Conservation (phyloP, 2,113 vertebrate species). For the Spheniscus mendiculus region DNA sequence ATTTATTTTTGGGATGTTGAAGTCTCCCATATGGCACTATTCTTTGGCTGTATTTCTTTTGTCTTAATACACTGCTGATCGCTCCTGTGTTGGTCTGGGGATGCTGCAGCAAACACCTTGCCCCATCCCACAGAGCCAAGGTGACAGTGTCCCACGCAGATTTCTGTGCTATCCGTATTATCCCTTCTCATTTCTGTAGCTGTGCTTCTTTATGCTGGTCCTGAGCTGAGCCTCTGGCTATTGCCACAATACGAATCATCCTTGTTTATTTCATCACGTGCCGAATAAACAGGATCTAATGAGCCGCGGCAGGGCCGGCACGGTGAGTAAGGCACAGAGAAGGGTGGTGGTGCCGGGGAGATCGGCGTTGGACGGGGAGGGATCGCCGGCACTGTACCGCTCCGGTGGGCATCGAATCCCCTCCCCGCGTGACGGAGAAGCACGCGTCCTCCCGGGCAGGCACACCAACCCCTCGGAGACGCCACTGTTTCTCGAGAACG, state of each 20-base stretch:
- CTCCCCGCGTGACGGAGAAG: fast-evolving
- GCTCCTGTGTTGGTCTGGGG: not conserved
- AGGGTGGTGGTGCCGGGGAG: not conserved
- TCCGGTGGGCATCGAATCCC: not conserved
- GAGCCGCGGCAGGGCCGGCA: not conserved
- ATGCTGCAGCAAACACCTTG: not conserved
- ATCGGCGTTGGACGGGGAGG: fast-evolving
- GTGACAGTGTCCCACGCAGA: not conserved
- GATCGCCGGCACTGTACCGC: fast-evolving
- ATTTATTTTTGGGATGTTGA: not conserved
- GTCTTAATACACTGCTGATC: not conserved
- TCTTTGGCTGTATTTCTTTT: not conserved
- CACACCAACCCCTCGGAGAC: fast-evolving
- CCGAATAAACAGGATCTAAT: not conserved
- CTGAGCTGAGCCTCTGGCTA: not conserved
- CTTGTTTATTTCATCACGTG: not conserved
- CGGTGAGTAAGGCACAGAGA: not conserved
- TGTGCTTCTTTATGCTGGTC: not conserved
- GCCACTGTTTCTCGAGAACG: fast-evolving
- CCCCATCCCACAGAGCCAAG: not conserved
- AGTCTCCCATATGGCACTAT: not conserved
- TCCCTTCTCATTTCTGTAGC: not conserved
- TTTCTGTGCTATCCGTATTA: not conserved
- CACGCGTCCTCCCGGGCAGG: fast-evolving
- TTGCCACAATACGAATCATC: not conserved